A percentile compares a stretch with the other conserved stretches of the same genome.
These are phyloP conservation scores for Cnemophilus loriae DNA, from an alignment of 2,113 vertebrate species.

Conservation along the genomic window DNA sequence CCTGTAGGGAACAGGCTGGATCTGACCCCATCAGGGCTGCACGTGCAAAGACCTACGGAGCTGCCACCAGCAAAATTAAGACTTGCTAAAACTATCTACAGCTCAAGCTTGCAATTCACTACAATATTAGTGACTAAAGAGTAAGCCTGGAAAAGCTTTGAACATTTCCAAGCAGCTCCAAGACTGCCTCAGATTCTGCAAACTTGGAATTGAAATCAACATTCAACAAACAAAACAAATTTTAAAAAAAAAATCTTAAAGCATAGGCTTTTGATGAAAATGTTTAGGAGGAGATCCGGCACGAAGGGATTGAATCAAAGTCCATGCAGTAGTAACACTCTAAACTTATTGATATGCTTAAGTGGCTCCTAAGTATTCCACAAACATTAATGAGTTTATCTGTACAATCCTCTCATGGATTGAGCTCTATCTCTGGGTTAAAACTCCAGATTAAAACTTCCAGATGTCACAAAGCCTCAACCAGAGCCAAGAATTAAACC, in stretches of 20 bases:
- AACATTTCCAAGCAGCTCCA: background rate
- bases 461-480: background rate
- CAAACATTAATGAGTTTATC: background rate
- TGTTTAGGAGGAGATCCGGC: background rate
- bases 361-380: background rate
- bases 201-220: background rate
- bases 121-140: background rate
- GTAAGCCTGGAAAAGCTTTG: background rate
- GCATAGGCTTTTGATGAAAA: background rate
- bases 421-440: background rate
- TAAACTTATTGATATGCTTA: background rate
- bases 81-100: background rate
- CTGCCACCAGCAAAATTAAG: background rate
- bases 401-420: background rate
- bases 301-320: background rate
- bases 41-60: background rate
- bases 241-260: background rate
- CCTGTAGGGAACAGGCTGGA: background rate
- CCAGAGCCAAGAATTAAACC: background rate
- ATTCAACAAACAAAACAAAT: background rate
- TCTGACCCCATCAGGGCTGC: background rate
- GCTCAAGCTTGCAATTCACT: background rate
- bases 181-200: background rate
- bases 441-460: background rate
- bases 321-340: background rate